Conservation (phyloP, 53 echinoderm and acorn worm species). For the Holothuria leucospilota region DNA sequence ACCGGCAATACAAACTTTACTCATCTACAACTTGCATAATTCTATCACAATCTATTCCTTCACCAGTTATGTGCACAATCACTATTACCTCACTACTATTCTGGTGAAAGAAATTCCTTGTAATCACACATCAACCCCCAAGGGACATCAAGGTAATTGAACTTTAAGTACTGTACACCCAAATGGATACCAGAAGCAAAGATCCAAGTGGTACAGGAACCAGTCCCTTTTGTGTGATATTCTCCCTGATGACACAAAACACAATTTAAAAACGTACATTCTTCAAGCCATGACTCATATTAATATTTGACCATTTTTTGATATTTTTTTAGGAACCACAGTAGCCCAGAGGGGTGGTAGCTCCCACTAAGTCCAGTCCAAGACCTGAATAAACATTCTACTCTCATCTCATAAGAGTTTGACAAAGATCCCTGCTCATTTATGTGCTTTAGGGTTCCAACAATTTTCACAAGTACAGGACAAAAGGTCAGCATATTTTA, state of each 20-base stretch:
- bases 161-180: conserved; percentile 30
- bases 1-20: too few relatives aligned
- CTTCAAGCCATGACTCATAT: conserved; percentile 26
- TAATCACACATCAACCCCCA: too few relatives aligned
- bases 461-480: too few relatives aligned
- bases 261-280: conserved; percentile 19
- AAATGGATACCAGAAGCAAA: neutral
- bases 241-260: conserved; percentile 11
- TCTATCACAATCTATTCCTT: neutral
- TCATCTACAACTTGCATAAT: too few relatives aligned
- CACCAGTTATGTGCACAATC: neutral
- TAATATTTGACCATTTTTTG: conserved; percentile 12
- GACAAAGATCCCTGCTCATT: neutral
- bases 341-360: conserved; percentile 15
- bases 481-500: too few relatives aligned
- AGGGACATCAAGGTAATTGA: conserved; percentile 31
- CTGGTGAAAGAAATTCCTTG: too few relatives aligned
- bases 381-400: neutral
- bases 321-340: conserved; percentile 25
- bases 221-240: conserved; percentile 27
- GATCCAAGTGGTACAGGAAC: neutral
- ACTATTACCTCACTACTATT: too few relatives aligned
- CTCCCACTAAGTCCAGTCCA: conserved; percentile 25
- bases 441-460: neutral
- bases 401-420: conserved; percentile 22